phyloP scores from a whole-genome alignment of 2,888 invertebrate genomes.

The Sipha maydis region DNA sequence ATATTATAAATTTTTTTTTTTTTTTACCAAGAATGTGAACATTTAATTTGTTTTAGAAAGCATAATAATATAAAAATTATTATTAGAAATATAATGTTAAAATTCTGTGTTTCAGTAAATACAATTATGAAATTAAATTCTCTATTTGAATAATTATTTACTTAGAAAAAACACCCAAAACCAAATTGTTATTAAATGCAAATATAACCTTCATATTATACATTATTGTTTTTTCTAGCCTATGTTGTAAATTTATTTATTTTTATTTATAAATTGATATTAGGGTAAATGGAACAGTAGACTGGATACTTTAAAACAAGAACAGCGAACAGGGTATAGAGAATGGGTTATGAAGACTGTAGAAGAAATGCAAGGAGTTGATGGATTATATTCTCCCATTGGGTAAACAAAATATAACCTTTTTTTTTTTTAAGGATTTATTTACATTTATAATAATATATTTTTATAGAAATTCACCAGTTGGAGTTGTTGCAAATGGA shows the following conservation, averaged over 20 bases:
- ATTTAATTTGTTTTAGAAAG: no score
- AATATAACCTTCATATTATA: no score
- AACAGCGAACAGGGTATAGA: slow-evolving; percentile 86
- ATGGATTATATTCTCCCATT: slow-evolving; percentile 55
- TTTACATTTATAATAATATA: slow-evolving; percentile 64
- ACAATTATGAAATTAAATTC: no score
- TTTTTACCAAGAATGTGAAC: no score
- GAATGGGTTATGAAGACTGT: slow-evolving; percentile 88
- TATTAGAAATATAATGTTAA: no score
- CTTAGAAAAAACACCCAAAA: no score
- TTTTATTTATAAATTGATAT: neutral
- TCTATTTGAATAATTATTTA: no score
- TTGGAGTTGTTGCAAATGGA: slow-evolving; percentile 25
- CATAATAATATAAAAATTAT: no score
- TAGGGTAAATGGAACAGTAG: slow-evolving; percentile 69
- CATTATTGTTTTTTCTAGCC: no score
- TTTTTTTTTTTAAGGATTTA: neutral
- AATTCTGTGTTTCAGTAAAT: no score
- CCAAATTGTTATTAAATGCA: no score
- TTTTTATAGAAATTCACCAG: slow-evolving; percentile 43
- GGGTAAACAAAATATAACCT: slow-evolving; percentile 16
- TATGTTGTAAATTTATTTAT: neutral
- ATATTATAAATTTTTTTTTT: no score
- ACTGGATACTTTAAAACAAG: slow-evolving; percentile 83
- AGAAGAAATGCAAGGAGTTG: slow-evolving; percentile 71